Percentiles rank a stretch among this genome's conserved stretches.
Evolutionary conservation across 2,797 vertebrate genomes (phyloP).

Genomic region (Linurgus olivaceus): DNA sequence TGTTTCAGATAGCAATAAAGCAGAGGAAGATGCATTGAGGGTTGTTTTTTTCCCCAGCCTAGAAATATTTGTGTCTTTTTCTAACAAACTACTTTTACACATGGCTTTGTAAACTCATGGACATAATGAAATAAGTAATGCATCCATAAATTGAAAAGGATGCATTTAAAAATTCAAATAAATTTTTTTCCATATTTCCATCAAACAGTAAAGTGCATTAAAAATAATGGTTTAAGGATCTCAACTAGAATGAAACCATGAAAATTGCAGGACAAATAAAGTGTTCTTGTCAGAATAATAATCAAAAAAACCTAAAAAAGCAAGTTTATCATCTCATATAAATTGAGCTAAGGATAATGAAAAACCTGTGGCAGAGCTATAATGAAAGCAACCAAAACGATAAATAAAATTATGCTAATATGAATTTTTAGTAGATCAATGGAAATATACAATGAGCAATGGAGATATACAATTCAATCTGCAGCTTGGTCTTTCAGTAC

Average conservation of each 20-base stretch:
- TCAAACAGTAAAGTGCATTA: not conserved
- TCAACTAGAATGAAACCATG: not conserved
- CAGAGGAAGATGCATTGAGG: rapidly evolving
- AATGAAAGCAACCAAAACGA: not conserved
- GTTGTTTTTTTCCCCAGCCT: not conserved
- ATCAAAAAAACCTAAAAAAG: not conserved
- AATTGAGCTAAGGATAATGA: not conserved
- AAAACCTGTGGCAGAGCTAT: not conserved
- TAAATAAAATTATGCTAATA: not conserved
- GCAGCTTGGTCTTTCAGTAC: not conserved
- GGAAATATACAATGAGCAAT: not conserved
- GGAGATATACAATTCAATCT: not conserved
- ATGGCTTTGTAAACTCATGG: not conserved
- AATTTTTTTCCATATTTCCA: not conserved
- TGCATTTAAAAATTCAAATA: not conserved
- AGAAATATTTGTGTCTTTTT: not conserved
- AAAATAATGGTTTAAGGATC: not conserved
- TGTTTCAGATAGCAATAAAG: not conserved
- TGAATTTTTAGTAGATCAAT: not conserved
- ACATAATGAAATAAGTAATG: not conserved
- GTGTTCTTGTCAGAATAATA: not conserved
- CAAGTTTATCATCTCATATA: not conserved
- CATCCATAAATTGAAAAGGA: not conserved
- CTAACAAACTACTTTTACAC: not conserved
- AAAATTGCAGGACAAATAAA: not conserved